These are phyloP conservation scores for Drosophila kikkawai DNA, from an alignment of 1,140 invertebrate species.

Conservation along the genomic window DNA sequence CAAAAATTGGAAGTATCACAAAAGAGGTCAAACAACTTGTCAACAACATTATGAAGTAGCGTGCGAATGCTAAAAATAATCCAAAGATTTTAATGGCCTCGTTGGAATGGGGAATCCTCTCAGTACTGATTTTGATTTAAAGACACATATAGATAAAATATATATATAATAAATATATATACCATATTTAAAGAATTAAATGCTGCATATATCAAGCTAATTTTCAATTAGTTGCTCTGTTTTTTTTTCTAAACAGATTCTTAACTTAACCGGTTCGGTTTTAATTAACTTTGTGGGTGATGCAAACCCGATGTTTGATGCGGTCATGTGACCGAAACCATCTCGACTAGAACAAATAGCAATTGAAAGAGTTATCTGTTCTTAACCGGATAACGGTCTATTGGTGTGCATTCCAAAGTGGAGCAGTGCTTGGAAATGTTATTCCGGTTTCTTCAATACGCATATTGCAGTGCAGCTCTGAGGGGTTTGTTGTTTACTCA, in stretches of 20 bases:
- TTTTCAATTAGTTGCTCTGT: background rate
- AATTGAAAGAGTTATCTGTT: conserved; percentile 20
- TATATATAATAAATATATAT: background rate
- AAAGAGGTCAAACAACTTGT: conserved; percentile 45
- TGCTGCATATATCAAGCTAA: background rate
- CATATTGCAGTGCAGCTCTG: conserved; percentile 1
- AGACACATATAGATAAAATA: background rate
- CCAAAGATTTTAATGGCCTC: background rate
- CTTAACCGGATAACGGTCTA: conserved; percentile 26
- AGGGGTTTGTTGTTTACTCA: conserved; percentile 29
- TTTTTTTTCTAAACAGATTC: background rate
- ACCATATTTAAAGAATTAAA: background rate
- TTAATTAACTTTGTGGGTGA: conserved; percentile 18
- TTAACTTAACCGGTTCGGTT: conserved; percentile 8
- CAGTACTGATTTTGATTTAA: background rate
- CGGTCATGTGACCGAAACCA: conserved; percentile 18
- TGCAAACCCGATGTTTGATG: conserved; percentile 14
- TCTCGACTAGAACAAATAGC: conserved; percentile 17
- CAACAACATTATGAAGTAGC: conserved; percentile 18
- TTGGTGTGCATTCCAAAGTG: conserved; percentile 33
- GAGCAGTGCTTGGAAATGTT: conserved; percentile 15
- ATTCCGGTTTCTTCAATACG: conserved; percentile 38
- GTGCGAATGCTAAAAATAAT: conserved; percentile 11
- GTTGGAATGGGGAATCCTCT: background rate
- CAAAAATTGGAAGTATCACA: conserved; percentile 3